A percentile compares a stretch with the other conserved stretches of the same genome.
Evolutionary conservation across 1,140 invertebrate genomes (phyloP).

Genomic region (Aphis craccivora): DNA sequence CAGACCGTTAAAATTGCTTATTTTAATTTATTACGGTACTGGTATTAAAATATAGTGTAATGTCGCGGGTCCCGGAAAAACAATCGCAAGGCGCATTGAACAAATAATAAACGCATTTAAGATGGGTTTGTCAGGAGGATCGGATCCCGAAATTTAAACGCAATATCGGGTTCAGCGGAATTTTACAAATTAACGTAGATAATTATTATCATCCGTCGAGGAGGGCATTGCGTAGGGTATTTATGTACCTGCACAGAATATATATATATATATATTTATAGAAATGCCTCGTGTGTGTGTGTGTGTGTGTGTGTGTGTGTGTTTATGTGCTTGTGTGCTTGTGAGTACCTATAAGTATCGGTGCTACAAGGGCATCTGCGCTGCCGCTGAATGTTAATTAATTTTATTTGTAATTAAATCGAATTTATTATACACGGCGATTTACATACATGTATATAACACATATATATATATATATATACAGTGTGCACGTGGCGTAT

Average conservation of each 20-base stretch:
- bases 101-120: not conserved
- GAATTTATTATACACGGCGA: not conserved
- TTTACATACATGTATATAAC: not conserved
- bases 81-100: not conserved
- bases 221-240: not conserved
- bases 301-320: too few relatives aligned
- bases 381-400: not conserved
- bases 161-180: not conserved
- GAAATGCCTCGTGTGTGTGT: not conserved
- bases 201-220: not conserved
- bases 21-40: not conserved
- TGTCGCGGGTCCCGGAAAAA: not conserved
- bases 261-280: too few relatives aligned
- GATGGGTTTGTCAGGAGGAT: not conserved
- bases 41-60: not conserved
- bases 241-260: not conserved
- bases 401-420: constrained; percentile 19
- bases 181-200: constrained; percentile 16
- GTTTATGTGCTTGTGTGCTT: too few relatives aligned
- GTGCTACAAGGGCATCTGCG: not conserved
- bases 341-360: not conserved
- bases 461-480: too few relatives aligned
- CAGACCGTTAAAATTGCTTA: not conserved
- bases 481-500: not conserved
- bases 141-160: not conserved